These are phyloP conservation scores for Anthonomus grandis DNA, from an alignment of 1,140 invertebrate genomes.

Conservation along the genomic window DNA sequence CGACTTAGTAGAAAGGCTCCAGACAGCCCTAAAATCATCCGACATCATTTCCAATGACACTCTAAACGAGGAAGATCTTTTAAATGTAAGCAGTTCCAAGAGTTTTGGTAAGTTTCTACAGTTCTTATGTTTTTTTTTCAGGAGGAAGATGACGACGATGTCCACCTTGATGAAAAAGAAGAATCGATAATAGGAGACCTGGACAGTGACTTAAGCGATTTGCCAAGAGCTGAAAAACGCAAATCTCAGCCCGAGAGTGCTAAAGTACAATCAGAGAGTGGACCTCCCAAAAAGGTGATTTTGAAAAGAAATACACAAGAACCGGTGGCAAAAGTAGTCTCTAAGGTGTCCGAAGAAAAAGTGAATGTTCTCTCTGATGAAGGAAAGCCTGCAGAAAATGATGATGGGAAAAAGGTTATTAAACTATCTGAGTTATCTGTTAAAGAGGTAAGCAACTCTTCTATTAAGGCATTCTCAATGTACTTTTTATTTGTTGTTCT, in stretches of 20 bases:
- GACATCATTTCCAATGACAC: constrained; percentile 52
- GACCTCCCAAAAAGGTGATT: constrained; percentile 58
- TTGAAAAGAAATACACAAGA: constrained; percentile 57
- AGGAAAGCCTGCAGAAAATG: constrained; percentile 1
- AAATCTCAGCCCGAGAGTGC: constrained; percentile 32
- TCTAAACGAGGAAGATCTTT: constrained; percentile 55
- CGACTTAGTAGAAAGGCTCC: constrained; percentile 72
- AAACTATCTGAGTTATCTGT: constrained; percentile 61
- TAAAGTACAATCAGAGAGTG: constrained; percentile 29
- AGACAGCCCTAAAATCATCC: constrained; percentile 58
- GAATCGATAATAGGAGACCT: constrained; percentile 39
- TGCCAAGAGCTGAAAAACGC: constrained; percentile 41
- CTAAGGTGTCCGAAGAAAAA: constrained; percentile 20
- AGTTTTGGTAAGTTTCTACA: neutral
- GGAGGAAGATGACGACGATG: constrained; percentile 45
- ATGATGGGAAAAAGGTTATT: constrained; percentile 53
- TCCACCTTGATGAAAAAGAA: constrained; percentile 42
- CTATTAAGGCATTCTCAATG: no score
- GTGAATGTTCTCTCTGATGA: neutral
- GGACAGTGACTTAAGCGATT: constrained; percentile 45
- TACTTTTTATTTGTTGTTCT: no score
- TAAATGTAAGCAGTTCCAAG: constrained; percentile 39
- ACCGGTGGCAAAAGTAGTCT: constrained; percentile 29
- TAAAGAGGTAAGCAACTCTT: constrained; percentile 59
- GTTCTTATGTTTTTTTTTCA: constrained; percentile 6